Evolutionary conservation across 2,797 vertebrate genomes (phyloP), one percentile per base, ranked within the genome.

Genomic region (Pampus argenteus): DNA sequence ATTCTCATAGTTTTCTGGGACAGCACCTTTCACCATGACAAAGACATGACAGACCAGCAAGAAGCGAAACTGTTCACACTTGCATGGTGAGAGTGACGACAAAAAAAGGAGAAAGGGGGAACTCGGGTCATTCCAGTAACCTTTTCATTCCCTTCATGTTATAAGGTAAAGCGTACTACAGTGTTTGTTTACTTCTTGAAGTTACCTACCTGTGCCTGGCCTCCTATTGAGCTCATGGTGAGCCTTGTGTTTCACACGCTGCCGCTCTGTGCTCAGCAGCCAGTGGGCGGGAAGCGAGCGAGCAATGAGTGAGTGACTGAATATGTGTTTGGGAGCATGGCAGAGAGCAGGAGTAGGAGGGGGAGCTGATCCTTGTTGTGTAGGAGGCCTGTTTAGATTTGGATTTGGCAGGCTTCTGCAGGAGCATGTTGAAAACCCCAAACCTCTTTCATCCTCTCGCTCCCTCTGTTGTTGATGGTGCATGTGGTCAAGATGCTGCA

Each of bases 401-500:
- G 59, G 84, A 78, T 87, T 83, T 86, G 82, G 86, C 73, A 77
- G 82, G 83, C 76, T 70, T 90, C 81, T 88, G 78, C 68, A 64
- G 25, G 64, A 89, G 84, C 83, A 66, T 86, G 89, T 87, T 78
- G 29, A 81, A 77, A 84, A 70, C 69, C 79, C 60, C 66, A 68
- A 66, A 74, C 79, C 81, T 65, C 78, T 86, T 92, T 91, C 75
- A 88, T 92, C 89, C 65, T 63, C 49, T 67, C 40, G 18, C 76
- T 86, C 78, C 80, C 58, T 76, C 68, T 76, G 75, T 79, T 83
- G 87, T 85, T 85, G 78, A 78, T 79, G 81, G 76, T 88, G 82
- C 87, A 80, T 90, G 90, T 91, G 91, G 88, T 93, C 91, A 91
- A 83, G 86, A 88, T 82, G 85, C 74, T 86, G 89, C 78, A 82